Conservation (phyloP, 2,888 invertebrate species). For the Campoplex nolae region DNA sequence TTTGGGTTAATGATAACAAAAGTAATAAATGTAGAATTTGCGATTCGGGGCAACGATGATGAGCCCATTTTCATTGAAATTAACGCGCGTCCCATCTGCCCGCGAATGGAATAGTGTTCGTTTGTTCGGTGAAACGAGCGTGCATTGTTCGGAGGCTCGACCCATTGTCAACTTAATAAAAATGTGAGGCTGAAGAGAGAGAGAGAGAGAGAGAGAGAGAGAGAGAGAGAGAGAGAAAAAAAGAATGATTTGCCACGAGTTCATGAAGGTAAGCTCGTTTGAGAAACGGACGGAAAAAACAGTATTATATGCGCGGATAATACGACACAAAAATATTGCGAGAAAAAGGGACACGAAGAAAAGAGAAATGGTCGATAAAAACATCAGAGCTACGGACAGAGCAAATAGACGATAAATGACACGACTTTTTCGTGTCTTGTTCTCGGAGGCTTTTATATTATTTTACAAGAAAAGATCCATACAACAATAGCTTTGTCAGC, state of each 20-base stretch:
- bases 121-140: slow-evolving; percentile 16
- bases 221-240: slow-evolving; percentile 20
- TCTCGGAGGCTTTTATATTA: slow-evolving; percentile 20
- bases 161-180: slow-evolving; percentile 24
- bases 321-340: background rate
- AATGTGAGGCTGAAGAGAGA: background rate
- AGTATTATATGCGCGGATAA: background rate
- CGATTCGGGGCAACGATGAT: too few relatives aligned
- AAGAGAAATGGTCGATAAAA: background rate
- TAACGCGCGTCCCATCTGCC: background rate
- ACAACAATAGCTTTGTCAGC: slow-evolving; percentile 4
- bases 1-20: background rate
- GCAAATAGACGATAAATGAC: background rate
- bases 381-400: background rate
- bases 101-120: background rate
- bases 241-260: background rate
- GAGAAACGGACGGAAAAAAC: background rate
- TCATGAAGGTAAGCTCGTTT: slow-evolving; percentile 14
- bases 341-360: background rate
- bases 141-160: slow-evolving; percentile 10
- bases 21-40: background rate
- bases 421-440: slow-evolving; percentile 23
- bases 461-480: slow-evolving; percentile 11
- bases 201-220: background rate
- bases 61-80: background rate